A percentile compares a stretch with the other conserved stretches of the same genome.
Conservation (phyloP, 2,797 vertebrate species). For the Melanotaenia maccullochi region DNA sequence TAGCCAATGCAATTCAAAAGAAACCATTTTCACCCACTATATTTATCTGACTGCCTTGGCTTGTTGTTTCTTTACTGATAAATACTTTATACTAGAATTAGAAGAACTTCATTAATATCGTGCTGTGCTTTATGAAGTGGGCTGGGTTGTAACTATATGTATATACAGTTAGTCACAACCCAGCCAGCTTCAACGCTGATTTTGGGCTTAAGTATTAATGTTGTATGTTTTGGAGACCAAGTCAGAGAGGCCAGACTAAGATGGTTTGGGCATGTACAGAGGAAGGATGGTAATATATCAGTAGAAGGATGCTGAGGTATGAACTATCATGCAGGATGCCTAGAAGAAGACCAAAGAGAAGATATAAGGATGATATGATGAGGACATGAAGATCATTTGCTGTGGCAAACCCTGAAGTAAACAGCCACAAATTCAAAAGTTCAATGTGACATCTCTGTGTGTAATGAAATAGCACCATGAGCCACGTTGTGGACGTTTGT, state of each 20-base stretch:
- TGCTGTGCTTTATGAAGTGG: not conserved
- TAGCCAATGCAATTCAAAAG: not conserved
- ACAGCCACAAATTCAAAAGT: not conserved
- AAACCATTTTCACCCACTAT: not conserved
- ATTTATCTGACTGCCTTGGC: constrained; percentile 10
- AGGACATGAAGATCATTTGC: no score
- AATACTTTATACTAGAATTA: not conserved
- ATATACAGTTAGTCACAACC: not conserved
- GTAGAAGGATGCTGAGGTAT: not conserved
- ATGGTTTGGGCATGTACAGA: not conserved
- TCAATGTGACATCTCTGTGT: not conserved
- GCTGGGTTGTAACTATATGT: not conserved
- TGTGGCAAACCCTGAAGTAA: no score
- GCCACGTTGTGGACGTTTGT: no score
- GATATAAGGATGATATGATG: no score
- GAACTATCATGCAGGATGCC: not conserved
- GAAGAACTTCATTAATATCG: not conserved
- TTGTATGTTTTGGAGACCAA: not conserved
- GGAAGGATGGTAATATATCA: not conserved
- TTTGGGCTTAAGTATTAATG: not conserved
- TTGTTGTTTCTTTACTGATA: not conserved
- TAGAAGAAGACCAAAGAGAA: not conserved
- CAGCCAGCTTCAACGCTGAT: not conserved
- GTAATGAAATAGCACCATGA: not conserved
- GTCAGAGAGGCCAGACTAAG: not conserved